phyloP scores from a whole-genome alignment of 2,888 invertebrate genomes.

The Tetanocera ferruginea region DNA sequence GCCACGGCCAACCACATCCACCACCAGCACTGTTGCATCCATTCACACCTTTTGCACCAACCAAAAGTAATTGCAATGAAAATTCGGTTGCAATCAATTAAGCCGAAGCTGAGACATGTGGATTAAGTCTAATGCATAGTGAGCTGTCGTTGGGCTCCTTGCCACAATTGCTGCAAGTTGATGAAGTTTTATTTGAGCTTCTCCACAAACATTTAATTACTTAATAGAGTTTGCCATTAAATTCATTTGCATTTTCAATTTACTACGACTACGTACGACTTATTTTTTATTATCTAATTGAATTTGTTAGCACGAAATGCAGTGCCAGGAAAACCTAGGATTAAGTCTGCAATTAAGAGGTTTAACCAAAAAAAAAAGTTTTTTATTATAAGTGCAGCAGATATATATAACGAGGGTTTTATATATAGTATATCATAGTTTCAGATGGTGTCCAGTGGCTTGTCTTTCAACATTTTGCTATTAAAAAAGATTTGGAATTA shows the following conservation, averaged over 20 bases:
- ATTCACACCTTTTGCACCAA: slow-evolving; percentile 3
- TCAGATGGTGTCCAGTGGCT: no score
- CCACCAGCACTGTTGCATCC: neutral
- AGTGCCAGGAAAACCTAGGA: neutral
- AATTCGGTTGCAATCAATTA: slow-evolving; percentile 33
- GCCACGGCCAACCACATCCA: no score
- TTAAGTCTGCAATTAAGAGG: neutral
- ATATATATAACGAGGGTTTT: no score
- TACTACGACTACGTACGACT: neutral
- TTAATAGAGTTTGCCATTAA: slow-evolving; percentile 32
- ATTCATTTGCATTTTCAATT: slow-evolving; percentile 33
- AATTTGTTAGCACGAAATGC: neutral
- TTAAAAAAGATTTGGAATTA: neutral
- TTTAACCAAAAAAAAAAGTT: neutral
- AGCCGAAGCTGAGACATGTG: neutral
- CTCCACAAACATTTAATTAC: slow-evolving; percentile 35
- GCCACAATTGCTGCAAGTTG: neutral
- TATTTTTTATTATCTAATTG: neutral
- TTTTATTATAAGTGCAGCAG: neutral
- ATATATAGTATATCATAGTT: no score
- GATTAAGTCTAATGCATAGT: slow-evolving; percentile 18
- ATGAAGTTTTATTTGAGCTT: slow-evolving; percentile 3
- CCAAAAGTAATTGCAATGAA: slow-evolving; percentile 29
- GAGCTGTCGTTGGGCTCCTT: neutral
- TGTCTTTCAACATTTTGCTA: neutral